These are phyloP conservation scores for Syngnathoides biaculeatus DNA, from an alignment of 2,113 vertebrate genomes.

Conservation along the genomic window DNA sequence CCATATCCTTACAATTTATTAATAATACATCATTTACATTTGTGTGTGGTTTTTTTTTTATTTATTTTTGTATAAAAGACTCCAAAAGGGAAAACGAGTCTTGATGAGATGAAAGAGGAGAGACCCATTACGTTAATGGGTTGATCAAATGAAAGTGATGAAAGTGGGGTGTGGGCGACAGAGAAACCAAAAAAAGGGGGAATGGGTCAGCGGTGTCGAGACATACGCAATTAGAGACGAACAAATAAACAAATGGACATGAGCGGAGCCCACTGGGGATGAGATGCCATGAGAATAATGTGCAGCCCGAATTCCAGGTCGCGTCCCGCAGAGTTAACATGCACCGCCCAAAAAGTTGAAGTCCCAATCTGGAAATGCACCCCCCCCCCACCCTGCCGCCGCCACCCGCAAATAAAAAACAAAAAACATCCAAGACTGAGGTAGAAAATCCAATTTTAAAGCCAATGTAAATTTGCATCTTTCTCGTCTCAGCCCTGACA, in stretches of 20 bases:
- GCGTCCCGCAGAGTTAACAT: conserved; percentile 46
- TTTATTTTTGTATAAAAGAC: conserved; percentile 75
- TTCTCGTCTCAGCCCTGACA: conserved; percentile 17
- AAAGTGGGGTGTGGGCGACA: too few relatives aligned
- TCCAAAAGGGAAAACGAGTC: conserved; percentile 73
- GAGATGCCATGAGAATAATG: conserved; percentile 49
- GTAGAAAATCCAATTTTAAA: conserved; percentile 19
- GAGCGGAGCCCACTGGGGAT: conserved; percentile 43
- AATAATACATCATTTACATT: conserved; percentile 76
- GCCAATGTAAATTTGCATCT: neutral
- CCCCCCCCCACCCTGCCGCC: too few relatives aligned
- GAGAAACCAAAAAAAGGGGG: conserved; percentile 34
- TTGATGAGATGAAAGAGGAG: conserved; percentile 59
- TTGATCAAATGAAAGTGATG: conserved; percentile 45
- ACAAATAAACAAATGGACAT: conserved; percentile 53
- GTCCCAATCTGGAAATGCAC: conserved; percentile 69
- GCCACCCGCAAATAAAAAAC: neutral
- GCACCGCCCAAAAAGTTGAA: conserved; percentile 45
- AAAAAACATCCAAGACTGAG: neutral
- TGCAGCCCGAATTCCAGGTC: conserved; percentile 64
- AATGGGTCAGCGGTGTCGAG: conserved; percentile 26
- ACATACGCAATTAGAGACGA: conserved; percentile 46
- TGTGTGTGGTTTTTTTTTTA: conserved; percentile 44
- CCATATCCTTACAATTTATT: conserved; percentile 76
- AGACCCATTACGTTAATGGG: conserved; percentile 31